Percentiles rank a stretch among this genome's conserved stretches.
Evolutionary conservation across 2,113 vertebrate genomes (phyloP).

Genomic region (Gobio gobio): DNA sequence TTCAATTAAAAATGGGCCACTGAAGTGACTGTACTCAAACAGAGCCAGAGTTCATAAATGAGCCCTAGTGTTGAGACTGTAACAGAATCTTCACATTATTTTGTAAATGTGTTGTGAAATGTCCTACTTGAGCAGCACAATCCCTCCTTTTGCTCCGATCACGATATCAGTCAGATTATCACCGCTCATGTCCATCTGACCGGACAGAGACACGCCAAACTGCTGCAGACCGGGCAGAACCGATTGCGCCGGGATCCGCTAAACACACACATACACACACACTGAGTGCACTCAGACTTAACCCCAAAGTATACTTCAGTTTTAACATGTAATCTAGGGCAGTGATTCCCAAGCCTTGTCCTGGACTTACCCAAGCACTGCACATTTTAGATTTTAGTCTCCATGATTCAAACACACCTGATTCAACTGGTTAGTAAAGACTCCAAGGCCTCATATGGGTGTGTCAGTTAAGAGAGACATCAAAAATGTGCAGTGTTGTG

Average conservation of each 20-base stretch:
- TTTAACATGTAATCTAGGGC: too few species aligned
- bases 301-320: too few species aligned
- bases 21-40: not conserved
- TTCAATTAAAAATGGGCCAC: not conserved
- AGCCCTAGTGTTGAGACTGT: not conserved
- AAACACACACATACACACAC: slow-evolving; percentile 39
- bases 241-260: slow-evolving; percentile 75
- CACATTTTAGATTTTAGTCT: too few species aligned
- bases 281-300: too few species aligned
- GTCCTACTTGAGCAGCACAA: slow-evolving; percentile 79
- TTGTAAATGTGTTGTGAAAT: not conserved
- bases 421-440: too few species aligned
- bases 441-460: too few species aligned
- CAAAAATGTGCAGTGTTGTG: too few species aligned
- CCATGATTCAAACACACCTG: too few species aligned
- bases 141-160: slow-evolving; percentile 76
- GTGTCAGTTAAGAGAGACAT: too few species aligned
- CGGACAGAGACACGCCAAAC: slow-evolving; percentile 82
- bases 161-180: slow-evolving; percentile 80
- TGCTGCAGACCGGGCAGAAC: slow-evolving; percentile 66
- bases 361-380: too few species aligned
- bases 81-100: too few species aligned
- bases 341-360: too few species aligned
- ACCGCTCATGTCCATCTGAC: slow-evolving; percentile 74
- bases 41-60: not conserved